phyloP scores from a whole-genome alignment of 2,797 vertebrate genomes.

The Tolypeutes matacus region DNA sequence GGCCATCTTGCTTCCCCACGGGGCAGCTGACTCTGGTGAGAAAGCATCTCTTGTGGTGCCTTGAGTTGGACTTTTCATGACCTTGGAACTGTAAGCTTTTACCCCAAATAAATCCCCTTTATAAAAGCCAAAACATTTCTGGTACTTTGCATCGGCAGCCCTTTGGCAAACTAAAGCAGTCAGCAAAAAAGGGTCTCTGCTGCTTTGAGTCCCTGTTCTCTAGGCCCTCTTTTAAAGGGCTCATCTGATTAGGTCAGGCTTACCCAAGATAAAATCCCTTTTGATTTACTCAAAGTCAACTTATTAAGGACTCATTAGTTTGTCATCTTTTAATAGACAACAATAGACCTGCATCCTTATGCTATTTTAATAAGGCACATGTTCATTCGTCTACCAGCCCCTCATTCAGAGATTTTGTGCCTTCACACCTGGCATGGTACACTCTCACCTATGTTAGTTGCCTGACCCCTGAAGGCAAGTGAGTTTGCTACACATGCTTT shows the following conservation, averaged over 20 bases:
- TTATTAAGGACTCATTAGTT: background rate
- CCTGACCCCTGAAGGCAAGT: background rate
- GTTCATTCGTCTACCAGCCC: background rate
- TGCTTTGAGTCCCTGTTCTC: background rate
- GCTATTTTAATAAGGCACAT: background rate
- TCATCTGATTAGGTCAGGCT: background rate
- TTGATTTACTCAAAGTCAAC: background rate
- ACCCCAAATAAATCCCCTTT: too few relatives aligned
- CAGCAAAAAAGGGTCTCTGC: background rate
- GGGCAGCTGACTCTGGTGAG: too few relatives aligned
- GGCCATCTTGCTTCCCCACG: too few relatives aligned
- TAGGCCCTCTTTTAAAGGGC: background rate
- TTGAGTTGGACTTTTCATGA: too few relatives aligned
- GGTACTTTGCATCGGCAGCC: too few relatives aligned
- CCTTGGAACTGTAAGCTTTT: too few relatives aligned
- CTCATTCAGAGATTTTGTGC: background rate
- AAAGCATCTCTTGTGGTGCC: too few relatives aligned
- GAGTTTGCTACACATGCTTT: background rate
- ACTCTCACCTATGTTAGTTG: background rate
- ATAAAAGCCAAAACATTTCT: too few relatives aligned
- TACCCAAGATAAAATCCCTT: background rate
- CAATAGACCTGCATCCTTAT: background rate
- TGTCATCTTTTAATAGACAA: background rate
- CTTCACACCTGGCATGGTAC: background rate
- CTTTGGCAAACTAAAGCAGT: too few relatives aligned